Conservation (phyloP, 2,888 invertebrate species). For the Andrena bucephala region DNA sequence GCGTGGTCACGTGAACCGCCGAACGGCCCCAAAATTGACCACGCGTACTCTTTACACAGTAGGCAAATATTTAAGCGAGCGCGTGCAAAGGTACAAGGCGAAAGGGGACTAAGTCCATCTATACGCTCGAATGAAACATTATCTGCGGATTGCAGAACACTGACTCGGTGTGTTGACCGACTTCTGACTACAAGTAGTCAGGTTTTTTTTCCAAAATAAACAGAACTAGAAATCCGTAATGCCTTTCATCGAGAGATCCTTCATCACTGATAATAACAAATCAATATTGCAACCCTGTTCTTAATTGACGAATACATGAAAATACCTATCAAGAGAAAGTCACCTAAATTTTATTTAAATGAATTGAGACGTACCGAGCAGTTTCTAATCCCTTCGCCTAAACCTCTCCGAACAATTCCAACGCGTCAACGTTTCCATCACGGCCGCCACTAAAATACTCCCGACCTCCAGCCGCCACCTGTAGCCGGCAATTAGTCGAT, state of each 20-base stretch:
- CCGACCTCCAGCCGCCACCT: not conserved
- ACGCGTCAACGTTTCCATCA: not conserved
- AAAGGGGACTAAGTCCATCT: not conserved
- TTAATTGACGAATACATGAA: not conserved
- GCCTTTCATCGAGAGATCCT: too few species aligned
- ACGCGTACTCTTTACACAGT: not conserved
- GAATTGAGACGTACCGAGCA: not conserved
- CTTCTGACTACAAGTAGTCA: not conserved
- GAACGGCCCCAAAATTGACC: not conserved
- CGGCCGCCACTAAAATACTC: not conserved
- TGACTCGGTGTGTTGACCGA: constrained; percentile 18
- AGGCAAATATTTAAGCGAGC: constrained; percentile 19
- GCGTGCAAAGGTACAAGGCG: not conserved
- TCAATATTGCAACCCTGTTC: too few species aligned
- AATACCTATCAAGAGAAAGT: not conserved
- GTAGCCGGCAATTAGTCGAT: not conserved
- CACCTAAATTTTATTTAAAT: not conserved
- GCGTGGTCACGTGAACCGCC: constrained; percentile 40
- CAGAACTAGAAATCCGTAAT: constrained; percentile 6
- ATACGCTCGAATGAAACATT: constrained; percentile 12
- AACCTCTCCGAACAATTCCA: not conserved
- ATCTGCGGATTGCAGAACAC: constrained; percentile 21
- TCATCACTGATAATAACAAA: too few species aligned
- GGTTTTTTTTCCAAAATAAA: not conserved
- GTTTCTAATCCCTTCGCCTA: not conserved